Evolutionary conservation across 2,797 vertebrate genomes (phyloP).

Genomic region (Alcedo quadribrachys): DNA sequence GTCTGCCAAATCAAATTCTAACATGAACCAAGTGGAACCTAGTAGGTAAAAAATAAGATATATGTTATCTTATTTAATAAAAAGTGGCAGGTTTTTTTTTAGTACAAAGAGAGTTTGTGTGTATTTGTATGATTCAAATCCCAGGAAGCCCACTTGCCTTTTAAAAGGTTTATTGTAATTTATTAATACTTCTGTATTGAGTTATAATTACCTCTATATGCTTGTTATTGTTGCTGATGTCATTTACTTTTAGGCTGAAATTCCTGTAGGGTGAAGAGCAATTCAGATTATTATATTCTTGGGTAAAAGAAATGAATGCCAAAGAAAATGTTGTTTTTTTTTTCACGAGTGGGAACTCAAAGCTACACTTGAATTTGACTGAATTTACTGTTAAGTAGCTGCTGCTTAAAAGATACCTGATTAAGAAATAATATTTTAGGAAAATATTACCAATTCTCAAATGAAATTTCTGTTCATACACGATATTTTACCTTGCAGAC

Average conservation of each 20-base stretch:
- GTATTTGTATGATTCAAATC: not conserved
- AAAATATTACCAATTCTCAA: not conserved
- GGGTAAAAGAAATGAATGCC: not conserved
- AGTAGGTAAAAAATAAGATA: not conserved
- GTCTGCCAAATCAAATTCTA: not conserved
- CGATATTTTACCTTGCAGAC: not conserved
- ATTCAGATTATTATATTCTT: not conserved
- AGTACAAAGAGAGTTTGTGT: not conserved
- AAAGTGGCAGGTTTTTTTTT: not conserved
- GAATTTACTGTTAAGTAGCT: not conserved
- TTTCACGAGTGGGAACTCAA: not conserved
- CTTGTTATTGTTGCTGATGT: not conserved
- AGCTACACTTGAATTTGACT: no score
- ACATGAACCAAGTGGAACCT: not conserved
- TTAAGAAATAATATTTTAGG: not conserved
- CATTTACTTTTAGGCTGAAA: not conserved
- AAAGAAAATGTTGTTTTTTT: not conserved
- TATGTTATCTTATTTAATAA: not conserved
- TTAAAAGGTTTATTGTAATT: not conserved
- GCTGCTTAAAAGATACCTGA: not conserved
- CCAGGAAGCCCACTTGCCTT: not conserved
- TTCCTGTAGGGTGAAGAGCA: not conserved
- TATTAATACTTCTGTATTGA: not conserved
- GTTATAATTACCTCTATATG: not conserved
- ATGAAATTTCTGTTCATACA: not conserved